These are phyloP conservation scores for Pyrgilauda ruficollis DNA, from an alignment of 2,113 vertebrate genomes.

Conservation along the genomic window DNA sequence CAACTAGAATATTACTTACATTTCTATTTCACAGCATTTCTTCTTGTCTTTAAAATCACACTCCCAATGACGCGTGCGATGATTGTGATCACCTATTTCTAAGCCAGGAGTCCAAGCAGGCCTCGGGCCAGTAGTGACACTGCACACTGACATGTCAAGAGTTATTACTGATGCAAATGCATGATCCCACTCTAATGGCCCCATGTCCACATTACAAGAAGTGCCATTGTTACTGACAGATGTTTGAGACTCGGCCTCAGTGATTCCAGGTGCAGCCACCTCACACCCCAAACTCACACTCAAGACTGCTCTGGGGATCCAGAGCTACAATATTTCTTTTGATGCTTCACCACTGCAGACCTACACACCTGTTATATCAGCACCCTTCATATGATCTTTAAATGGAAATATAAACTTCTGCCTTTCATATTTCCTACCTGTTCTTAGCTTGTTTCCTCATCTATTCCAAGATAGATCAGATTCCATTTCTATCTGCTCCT, in stretches of 20 bases:
- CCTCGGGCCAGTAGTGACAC: neutral
- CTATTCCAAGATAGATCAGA: neutral
- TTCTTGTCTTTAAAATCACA: neutral
- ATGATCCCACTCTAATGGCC: neutral
- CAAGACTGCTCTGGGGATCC: neutral
- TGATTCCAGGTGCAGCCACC: neutral
- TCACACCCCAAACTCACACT: neutral
- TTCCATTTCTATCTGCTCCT: neutral
- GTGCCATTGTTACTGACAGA: neutral
- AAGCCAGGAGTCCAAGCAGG: neutral
- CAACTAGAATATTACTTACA: neutral
- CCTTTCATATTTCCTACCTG: neutral
- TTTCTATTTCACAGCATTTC: neutral
- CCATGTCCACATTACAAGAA: neutral
- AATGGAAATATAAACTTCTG: neutral
- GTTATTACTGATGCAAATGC: neutral
- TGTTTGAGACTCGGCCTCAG: neutral
- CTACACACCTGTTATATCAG: neutral
- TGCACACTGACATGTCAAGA: neutral
- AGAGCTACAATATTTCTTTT: neutral
- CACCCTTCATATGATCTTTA: neutral
- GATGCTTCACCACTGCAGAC: neutral
- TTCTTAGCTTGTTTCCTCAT: neutral
- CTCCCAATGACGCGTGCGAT: accelerated
- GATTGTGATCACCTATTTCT: neutral